Evolutionary conservation across 2,113 vertebrate genomes (phyloP), one percentile per base, ranked within the genome.

Genomic region (Fulmarus glacialis): DNA sequence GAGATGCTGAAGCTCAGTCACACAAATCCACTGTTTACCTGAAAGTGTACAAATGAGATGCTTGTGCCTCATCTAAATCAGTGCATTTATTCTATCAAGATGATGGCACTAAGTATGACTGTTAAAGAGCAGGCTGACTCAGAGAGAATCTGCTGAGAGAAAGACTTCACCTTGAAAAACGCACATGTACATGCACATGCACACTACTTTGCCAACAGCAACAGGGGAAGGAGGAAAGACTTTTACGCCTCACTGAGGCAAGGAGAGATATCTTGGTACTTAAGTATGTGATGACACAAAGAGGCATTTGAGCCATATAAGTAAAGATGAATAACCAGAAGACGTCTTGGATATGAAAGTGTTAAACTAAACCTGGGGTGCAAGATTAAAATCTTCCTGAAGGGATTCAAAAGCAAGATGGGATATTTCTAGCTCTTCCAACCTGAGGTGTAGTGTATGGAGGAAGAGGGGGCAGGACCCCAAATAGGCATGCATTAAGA

Each of bases 141-240:
- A 71, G 73, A 82, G 12, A 62, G 12, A 30, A 70, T 36, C 27
- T 78, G 4, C 20, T 24, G 17, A 59, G 3, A 36, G 32, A 71
- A 93, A 84, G 29, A 70, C 16, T 77, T 91, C 40, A 62, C 11
- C 30, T 30, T 82, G 43, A 68, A 22, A 77, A 68, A 45, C 16
- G 53, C 10, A 34, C 19, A 29, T 8, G 2, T 1, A 4, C 0
- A 29, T 8, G 2, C 1, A 4, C 0, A 0, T 11, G 13, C 24
- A 45, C 19, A 6, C n/a, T 71, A 63, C 27, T 32, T 47, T 47
- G 48, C 9, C 6, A 32, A 30, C 7, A 75, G 18, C 15, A 93
- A 13, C 1, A 58, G 12, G 27, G 6, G 23, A 56, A 52, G 34
- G 20, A 63, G 18, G 12, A 83, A 14, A 30, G 24, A 18, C 11